Base-by-base conservation (phyloP, 2,888 invertebrate species). In the Agrochola circellaris region DNA sequence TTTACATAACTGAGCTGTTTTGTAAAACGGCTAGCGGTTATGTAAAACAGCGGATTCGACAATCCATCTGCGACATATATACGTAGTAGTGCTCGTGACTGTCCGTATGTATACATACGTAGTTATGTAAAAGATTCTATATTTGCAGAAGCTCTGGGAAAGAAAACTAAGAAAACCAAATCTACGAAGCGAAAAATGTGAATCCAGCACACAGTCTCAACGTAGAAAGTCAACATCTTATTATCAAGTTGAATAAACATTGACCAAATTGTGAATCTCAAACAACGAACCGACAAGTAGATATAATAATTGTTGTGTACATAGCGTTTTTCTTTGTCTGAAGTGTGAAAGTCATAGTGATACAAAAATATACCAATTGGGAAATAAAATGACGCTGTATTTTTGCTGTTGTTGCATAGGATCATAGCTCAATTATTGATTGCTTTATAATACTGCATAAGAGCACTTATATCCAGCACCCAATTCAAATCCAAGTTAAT, bases 121-220 rank as follows among this genome's bases (percentile, higher is more conserved):
- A 15, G 0, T 80, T 84, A 64, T 64, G n/a, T 54, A 71, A 75
- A 30, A n/a, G n/a, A 26, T 61, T 65, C 3, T 73, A 30, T 73
- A n/a, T 69, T 90, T 91, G 23, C 90, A 92, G 92, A 86, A 78
- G 30, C 83, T 92, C 48, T 92, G 92, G 90, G 81, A 86, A 15
- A 76, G 76, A 26, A 88, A 83, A 84, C 73, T 89, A 7, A 86
- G 79, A 54, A 85, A 85, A 73, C 80, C 73, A 34, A 78, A 80
- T 74, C 54, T 61, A 9, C 48, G 82, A 42, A 60, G 67, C 45
- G 83, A 81, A 56, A 76, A 73, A 42, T 65, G 26, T 68, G 77
- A 79, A 56, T 58, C 72, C 23, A 77, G 73, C 1, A 54, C 61
- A 42, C 30, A 77, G 11, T 62, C 66, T 4, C 75, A 77, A 23